Evolutionary conservation across 1,140 invertebrate species (phyloP), one percentile per base, ranked within the genome.

Genomic region (Olivierus martensii): DNA sequence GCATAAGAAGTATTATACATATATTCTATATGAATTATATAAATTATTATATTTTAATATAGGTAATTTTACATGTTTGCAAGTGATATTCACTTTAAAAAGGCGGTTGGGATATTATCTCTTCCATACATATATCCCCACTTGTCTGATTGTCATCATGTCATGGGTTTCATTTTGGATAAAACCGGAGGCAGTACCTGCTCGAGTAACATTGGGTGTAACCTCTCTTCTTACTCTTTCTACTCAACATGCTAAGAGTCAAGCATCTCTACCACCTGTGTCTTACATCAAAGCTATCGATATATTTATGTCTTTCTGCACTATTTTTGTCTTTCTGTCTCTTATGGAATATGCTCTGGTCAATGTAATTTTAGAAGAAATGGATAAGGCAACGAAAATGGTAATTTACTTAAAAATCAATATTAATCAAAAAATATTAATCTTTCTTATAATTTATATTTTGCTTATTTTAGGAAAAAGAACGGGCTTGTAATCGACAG

Each of bases 301-400:
- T 37, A 59, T 62, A 14, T 62, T 62, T 49, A 62, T 62, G 61
- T 55, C 57, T 12, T 43, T 37, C 6, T 62, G 61, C 46, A 62
- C 61, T 0, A 36, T 62, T 35, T 88, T 92, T 69, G 88, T 92
- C 62, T 92, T 92, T 66, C 83, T 90, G 80, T 87, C 88, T 3
- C 67, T 92, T 36, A 91, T 92, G 88, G 88, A 92, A 67, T 92
- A 91, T 66, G 90, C 87, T 62, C 68, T 92, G 56, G 86, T 92
- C 2, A 91, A 91, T 62, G 88, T 91, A 66, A 44, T 62, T 12
- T 44, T 62, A 44, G 52, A 0, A 85, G 56, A 58, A 28, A 6
- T 9, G 2, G 28, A 28, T 28, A 28, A 28, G 28, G 9, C 9
- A 28, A 2, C 28, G 9, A 28, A 28, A 28, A 6, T 6, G 4